Conservation (phyloP, 2,113 vertebrate genomes). For the Tauraco erythrolophus region DNA sequence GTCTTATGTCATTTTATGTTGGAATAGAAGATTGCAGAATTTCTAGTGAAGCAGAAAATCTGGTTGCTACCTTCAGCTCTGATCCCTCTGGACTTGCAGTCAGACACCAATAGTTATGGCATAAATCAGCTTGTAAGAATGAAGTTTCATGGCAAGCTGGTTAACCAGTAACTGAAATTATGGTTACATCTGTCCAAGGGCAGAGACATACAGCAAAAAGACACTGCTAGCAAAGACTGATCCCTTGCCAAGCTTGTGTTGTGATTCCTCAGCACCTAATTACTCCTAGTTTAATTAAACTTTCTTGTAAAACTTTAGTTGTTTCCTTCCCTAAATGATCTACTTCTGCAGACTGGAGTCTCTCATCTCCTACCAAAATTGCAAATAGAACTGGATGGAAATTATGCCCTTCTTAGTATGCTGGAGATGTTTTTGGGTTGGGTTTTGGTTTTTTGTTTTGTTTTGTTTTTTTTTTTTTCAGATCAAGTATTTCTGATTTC, state of each 20-base stretch:
- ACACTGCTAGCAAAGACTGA: slow-evolving; percentile 28
- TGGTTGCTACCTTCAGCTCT: neutral
- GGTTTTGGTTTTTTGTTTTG: too few species aligned
- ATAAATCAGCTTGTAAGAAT: neutral
- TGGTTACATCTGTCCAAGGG: slow-evolving; percentile 38
- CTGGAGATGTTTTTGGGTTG: neutral
- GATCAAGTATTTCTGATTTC: neutral
- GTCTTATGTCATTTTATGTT: neutral
- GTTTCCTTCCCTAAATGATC: slow-evolving; percentile 33
- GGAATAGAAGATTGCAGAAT: neutral
- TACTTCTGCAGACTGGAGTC: slow-evolving; percentile 26
- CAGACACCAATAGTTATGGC: neutral
- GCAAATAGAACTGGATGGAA: slow-evolving; percentile 27
- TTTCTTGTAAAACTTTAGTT: slow-evolving; percentile 28
- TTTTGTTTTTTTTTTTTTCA: neutral
- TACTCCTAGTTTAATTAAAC: slow-evolving; percentile 56
- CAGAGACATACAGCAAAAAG: slow-evolving; percentile 35
- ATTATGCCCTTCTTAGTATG: neutral
- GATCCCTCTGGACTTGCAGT: neutral
- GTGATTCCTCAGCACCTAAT: slow-evolving; percentile 56
- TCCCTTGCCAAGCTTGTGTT: neutral
- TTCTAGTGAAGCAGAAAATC: slow-evolving; percentile 15
- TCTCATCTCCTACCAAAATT: slow-evolving; percentile 33
- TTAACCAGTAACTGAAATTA: slow-evolving; percentile 68
- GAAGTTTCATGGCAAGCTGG: neutral